These are phyloP conservation scores for Ectobius pallidus DNA, from an alignment of 2,888 invertebrate species.

Conservation along the genomic window DNA sequence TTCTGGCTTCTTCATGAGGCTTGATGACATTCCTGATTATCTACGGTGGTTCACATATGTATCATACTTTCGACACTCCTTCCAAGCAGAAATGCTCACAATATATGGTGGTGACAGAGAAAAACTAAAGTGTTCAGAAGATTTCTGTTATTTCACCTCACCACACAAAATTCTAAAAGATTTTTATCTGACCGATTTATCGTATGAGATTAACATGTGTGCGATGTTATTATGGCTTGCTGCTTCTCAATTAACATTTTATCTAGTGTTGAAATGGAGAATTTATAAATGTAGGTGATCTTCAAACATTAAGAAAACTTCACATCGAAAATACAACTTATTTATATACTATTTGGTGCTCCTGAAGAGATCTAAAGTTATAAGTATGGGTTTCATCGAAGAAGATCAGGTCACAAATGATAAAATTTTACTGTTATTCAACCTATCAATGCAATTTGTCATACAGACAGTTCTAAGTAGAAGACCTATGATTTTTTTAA, in stretches of 20 bases:
- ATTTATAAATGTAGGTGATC: conserved; percentile 23
- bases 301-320: background rate
- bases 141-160: conserved; percentile 52
- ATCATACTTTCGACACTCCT: conserved; percentile 63
- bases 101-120: conserved; percentile 59
- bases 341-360: too few species aligned
- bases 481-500: too few species aligned
- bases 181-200: conserved; percentile 52
- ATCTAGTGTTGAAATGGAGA: conserved; percentile 48
- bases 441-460: too few species aligned
- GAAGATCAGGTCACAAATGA: too few species aligned
- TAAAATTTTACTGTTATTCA: too few species aligned
- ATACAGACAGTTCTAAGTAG: too few species aligned
- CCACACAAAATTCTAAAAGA: conserved; percentile 55
- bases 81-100: conserved; percentile 59
- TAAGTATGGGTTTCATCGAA: too few species aligned
- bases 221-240: conserved; percentile 52
- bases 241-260: conserved; percentile 41
- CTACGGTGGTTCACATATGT: conserved; percentile 57
- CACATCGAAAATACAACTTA: too few species aligned
- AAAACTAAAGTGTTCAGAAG: conserved; percentile 55
- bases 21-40: conserved; percentile 72
- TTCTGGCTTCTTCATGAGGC: conserved; percentile 82
- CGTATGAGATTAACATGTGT: conserved; percentile 54
- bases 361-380: too few species aligned